A percentile compares a stretch with the other conserved stretches of the same genome.
These are phyloP conservation scores for Quadroppia sp. DNA, from an alignment of 2,888 invertebrate species.

Conservation along the genomic window DNA sequence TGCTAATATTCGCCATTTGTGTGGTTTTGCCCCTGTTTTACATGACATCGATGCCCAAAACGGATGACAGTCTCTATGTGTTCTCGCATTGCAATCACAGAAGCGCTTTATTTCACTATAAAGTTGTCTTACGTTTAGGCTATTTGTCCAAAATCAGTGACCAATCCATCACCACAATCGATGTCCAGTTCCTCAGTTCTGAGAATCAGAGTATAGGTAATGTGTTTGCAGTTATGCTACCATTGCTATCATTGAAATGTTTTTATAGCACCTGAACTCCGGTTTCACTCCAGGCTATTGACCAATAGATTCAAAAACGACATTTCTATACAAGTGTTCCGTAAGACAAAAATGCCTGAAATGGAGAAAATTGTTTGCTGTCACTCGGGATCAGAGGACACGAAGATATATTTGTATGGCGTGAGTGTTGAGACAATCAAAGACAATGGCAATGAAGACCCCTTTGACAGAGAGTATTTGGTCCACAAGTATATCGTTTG, in stretches of 20 bases:
- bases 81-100: background rate
- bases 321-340: background rate
- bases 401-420: background rate
- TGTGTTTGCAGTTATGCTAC: background rate
- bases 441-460: background rate
- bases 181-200: background rate
- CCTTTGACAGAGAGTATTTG: background rate
- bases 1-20: background rate
- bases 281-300: background rate
- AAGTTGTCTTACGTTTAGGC: background rate
- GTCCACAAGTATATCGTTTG: constrained; percentile 10
- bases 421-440: background rate
- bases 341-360: background rate
- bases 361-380: background rate
- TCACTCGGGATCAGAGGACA: background rate
- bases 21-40: background rate
- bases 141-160: background rate
- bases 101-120: background rate
- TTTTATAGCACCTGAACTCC: background rate
- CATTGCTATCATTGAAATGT: background rate
- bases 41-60: background rate
- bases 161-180: background rate
- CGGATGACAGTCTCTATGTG: background rate
- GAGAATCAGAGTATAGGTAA: background rate
- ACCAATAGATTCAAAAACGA: background rate